Percentiles rank a stretch among this genome's conserved stretches.
Conservation (phyloP, 2,797 vertebrate genomes). For the Parauchenoglanis ngamensis region DNA sequence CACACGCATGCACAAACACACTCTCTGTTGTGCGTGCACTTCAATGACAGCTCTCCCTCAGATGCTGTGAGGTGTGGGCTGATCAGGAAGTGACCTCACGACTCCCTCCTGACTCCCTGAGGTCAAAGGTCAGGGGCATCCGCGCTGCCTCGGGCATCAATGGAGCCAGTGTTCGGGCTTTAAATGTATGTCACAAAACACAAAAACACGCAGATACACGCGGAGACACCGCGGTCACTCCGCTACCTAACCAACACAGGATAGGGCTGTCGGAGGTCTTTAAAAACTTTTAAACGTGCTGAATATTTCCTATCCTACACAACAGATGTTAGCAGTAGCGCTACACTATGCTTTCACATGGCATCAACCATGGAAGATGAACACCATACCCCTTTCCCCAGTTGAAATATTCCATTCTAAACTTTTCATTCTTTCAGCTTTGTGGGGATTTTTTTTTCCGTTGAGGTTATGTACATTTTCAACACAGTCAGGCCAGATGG, state of each 20-base stretch:
- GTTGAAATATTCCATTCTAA: neutral
- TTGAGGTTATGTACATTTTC: neutral
- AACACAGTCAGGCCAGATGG: too few species aligned
- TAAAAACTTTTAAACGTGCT: too few species aligned
- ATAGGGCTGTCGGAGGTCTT: neutral
- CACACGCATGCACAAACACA: conserved; percentile 35
- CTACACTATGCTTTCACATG: neutral
- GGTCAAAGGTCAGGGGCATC: conserved; percentile 53
- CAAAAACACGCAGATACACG: conserved; percentile 13
- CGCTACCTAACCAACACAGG: neutral
- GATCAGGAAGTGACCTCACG: conserved; percentile 56
- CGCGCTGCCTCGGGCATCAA: conserved; percentile 52
- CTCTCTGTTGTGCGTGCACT: conserved; percentile 41
- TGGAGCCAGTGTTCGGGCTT: conserved; percentile 57
- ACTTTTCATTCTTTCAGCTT: neutral
- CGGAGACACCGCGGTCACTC: neutral
- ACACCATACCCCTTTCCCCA: neutral
- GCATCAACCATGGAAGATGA: neutral
- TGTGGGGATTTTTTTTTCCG: neutral
- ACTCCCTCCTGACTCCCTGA: conserved; percentile 54
- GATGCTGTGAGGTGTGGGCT: conserved; percentile 40
- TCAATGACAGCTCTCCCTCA: conserved; percentile 54
- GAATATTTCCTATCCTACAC: neutral
- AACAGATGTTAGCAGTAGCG: neutral
- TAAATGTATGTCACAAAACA: conserved; percentile 26